Evolutionary conservation across 2,113 vertebrate genomes (phyloP).

Genomic region (Istiophorus platypterus): DNA sequence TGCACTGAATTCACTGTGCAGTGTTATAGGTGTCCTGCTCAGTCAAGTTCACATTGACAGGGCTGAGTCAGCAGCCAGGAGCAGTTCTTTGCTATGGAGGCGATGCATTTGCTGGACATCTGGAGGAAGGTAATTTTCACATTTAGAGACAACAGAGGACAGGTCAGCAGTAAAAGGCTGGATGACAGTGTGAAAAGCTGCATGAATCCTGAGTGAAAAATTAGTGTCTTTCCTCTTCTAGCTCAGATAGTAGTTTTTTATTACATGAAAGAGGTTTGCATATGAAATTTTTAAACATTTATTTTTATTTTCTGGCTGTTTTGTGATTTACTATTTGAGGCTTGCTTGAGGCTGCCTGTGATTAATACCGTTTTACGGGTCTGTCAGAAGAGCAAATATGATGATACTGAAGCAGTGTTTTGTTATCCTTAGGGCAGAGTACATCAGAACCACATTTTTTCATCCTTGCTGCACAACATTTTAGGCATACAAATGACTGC

Average conservation of each 20-base stretch:
- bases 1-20: neutral
- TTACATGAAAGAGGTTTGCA: slow-evolving; percentile 18
- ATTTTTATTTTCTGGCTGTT: slow-evolving; percentile 48
- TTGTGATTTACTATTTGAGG: slow-evolving; percentile 42
- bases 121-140: slow-evolving; percentile 74
- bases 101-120: slow-evolving; percentile 66
- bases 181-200: neutral
- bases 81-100: slow-evolving; percentile 67
- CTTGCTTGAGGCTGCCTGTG: slow-evolving; percentile 3
- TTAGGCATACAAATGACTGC: slow-evolving; percentile 47
- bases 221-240: neutral
- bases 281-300: slow-evolving; percentile 22
- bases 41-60: slow-evolving; percentile 34
- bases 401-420: slow-evolving; percentile 43
- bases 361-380: slow-evolving; percentile 26
- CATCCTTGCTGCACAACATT: slow-evolving; percentile 45
- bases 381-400: slow-evolving; percentile 50
- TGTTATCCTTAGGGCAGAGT: slow-evolving; percentile 48
- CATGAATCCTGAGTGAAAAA: neutral
- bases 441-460: slow-evolving; percentile 55
- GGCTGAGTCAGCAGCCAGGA: slow-evolving; percentile 32
- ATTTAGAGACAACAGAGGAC: neutral
- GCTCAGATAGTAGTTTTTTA: slow-evolving; percentile 9
- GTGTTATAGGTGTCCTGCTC: slow-evolving; percentile 14
- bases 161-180: neutral